phyloP scores from a whole-genome alignment of 2,797 vertebrate genomes.

The Enteromius thamalakanensis region DNA sequence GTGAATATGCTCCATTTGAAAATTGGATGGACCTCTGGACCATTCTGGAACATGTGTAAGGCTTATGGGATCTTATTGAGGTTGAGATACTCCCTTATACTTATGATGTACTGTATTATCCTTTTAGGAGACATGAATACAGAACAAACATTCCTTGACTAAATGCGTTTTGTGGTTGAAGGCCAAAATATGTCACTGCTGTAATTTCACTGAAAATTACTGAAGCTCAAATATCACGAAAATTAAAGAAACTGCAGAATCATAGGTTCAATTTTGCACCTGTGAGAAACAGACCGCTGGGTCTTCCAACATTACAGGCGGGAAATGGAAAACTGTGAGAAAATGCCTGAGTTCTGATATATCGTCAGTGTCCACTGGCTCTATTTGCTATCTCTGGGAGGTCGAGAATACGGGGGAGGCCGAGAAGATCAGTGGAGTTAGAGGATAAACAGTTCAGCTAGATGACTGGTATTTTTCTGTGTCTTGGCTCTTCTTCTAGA shows the following conservation, averaged over 20 bases:
- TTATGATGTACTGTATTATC: slow-evolving; percentile 1
- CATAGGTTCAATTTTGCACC: slow-evolving; percentile 55
- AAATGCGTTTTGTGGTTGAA: slow-evolving; percentile 30
- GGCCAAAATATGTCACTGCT: slow-evolving; percentile 30
- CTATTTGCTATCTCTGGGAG: slow-evolving; percentile 43
- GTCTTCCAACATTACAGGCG: slow-evolving; percentile 39
- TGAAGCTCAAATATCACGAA: slow-evolving; percentile 15
- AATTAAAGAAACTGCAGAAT: slow-evolving; percentile 42
- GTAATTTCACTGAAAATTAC: slow-evolving; percentile 31
- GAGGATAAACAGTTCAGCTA: slow-evolving; percentile 43
- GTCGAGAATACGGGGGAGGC: slow-evolving; percentile 37
- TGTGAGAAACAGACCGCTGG: slow-evolving; percentile 45
- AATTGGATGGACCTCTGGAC: neutral
- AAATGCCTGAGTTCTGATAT: slow-evolving; percentile 32
- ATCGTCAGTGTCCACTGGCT: slow-evolving; percentile 39
- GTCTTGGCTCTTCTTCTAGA: slow-evolving; percentile 20
- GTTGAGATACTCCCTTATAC: slow-evolving; percentile 13
- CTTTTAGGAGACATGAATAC: slow-evolving; percentile 22
- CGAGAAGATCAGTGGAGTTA: slow-evolving; percentile 34
- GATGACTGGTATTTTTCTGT: slow-evolving; percentile 31
- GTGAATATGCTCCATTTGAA: neutral
- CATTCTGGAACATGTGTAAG: neutral
- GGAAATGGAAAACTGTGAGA: slow-evolving; percentile 53
- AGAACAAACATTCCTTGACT: slow-evolving; percentile 31
- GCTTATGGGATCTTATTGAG: neutral